phyloP scores from a whole-genome alignment of 2,113 vertebrate species.

The Oreochromis tanganicae region DNA sequence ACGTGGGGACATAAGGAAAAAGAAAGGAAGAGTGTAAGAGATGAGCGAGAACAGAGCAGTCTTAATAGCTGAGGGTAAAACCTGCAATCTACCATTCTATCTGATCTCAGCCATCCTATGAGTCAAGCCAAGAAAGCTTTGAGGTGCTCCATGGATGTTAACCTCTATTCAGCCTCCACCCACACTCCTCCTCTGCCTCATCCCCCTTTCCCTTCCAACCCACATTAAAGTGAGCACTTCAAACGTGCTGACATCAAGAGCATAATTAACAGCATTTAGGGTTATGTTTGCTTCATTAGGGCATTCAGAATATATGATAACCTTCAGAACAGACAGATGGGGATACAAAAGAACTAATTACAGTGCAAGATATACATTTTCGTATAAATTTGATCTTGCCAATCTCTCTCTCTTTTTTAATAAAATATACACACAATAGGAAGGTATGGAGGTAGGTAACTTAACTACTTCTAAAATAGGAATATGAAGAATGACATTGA shows the following conservation, averaged over 20 bases:
- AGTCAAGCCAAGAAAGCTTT: conserved; percentile 54
- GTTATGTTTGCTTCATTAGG: conserved; percentile 4
- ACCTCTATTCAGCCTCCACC: conserved; percentile 43
- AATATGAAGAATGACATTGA: not conserved
- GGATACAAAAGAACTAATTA: not conserved
- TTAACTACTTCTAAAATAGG: not conserved
- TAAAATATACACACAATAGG: not conserved
- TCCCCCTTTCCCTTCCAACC: not conserved
- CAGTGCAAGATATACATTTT: not conserved
- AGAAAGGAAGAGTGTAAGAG: not conserved
- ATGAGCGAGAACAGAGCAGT: conserved; percentile 19
- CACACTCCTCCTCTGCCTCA: conserved; percentile 25
- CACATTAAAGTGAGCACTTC: conserved; percentile 32
- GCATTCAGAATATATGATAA: not conserved
- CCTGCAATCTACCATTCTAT: conserved; percentile 59
- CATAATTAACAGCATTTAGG: conserved; percentile 27
- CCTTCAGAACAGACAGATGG: not conserved
- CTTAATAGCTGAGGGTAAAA: conserved; percentile 50
- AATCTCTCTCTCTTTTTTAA: accelerated
- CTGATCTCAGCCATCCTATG: conserved; percentile 50
- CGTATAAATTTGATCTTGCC: not conserved
- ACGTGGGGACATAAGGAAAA: not conserved
- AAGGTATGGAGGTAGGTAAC: not conserved
- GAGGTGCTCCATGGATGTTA: conserved; percentile 52
- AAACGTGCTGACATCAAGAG: conserved; percentile 28